Evolutionary conservation across 1,140 invertebrate species (phyloP).

Genomic region (Pomacea maculata): DNA sequence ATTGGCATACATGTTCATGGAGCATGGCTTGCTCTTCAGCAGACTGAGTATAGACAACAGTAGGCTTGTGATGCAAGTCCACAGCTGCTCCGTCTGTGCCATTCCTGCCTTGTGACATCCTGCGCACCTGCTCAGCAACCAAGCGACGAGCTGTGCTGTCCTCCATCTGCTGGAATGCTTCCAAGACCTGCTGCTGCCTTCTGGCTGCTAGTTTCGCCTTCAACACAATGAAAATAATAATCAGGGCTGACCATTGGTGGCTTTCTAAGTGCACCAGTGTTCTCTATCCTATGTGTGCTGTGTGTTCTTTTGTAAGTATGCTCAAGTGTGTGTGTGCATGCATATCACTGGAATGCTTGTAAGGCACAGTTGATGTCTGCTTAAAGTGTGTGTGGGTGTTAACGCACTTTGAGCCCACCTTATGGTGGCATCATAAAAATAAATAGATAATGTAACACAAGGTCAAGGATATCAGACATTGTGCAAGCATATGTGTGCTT

Average conservation of each 20-base stretch:
- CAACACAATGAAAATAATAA: slow-evolving; percentile 5
- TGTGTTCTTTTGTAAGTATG: neutral
- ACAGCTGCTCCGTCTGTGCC: slow-evolving; percentile 16
- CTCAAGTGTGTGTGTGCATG: too few relatives aligned
- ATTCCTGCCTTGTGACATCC: slow-evolving; percentile 43
- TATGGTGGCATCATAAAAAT: too few relatives aligned
- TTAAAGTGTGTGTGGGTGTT: too few relatives aligned
- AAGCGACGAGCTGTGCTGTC: slow-evolving; percentile 54
- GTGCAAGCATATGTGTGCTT: too few relatives aligned
- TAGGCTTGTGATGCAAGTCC: slow-evolving; percentile 50
- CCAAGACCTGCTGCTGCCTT: slow-evolving; percentile 42
- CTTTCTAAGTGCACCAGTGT: neutral
- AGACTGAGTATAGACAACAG: slow-evolving; percentile 46
- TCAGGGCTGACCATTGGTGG: neutral
- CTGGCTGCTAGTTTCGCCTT: slow-evolving; percentile 55
- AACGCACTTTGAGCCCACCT: too few relatives aligned
- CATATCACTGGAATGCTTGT: too few relatives aligned
- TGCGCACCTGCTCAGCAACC: slow-evolving; percentile 51
- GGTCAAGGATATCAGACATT: too few relatives aligned
- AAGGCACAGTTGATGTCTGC: too few relatives aligned
- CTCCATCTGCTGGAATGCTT: slow-evolving; percentile 47
- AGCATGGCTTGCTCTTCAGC: slow-evolving; percentile 55
- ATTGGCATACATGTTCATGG: slow-evolving; percentile 52
- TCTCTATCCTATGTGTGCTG: neutral
- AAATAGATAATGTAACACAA: too few relatives aligned